A percentile compares a stretch with the other conserved stretches of the same genome.
Conservation (phyloP, 1,140 invertebrate species). For the Paracyclopina nana region DNA sequence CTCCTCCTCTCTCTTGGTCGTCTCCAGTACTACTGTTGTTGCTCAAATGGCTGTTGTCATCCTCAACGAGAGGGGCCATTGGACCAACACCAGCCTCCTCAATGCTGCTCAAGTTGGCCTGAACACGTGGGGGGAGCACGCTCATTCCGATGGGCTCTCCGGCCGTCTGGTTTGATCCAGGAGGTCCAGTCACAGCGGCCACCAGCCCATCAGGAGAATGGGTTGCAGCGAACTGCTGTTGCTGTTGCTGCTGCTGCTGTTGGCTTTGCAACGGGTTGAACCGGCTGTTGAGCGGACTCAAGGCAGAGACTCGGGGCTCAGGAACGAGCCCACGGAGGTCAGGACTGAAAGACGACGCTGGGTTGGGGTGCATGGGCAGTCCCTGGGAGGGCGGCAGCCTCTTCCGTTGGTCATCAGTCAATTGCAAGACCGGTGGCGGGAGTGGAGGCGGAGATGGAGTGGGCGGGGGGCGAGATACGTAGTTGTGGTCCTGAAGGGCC, state of each 20-base stretch:
- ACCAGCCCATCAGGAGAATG: background rate
- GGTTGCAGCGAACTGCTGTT: background rate
- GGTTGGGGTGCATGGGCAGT: background rate
- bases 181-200: background rate
- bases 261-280: too few relatives aligned
- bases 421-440: background rate
- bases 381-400: too few relatives aligned
- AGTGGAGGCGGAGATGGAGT: constrained; percentile 8
- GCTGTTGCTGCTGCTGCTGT: too few relatives aligned
- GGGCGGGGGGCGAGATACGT: constrained; percentile 7
- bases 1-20: background rate
- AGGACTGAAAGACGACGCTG: background rate
- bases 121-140: background rate
- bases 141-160: too few relatives aligned
- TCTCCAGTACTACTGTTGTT: background rate
- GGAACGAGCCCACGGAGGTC: background rate
- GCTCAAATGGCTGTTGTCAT: background rate
- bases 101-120: constrained; percentile 6
- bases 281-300: too few relatives aligned
- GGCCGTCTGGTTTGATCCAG: background rate
- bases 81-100: constrained; percentile 16
- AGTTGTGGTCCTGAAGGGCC: constrained; percentile 16
- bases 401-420: too few relatives aligned
- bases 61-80: constrained; percentile 13
- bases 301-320: background rate